phyloP scores from a whole-genome alignment of 2,888 invertebrate genomes.

The Drosophila mimica region DNA sequence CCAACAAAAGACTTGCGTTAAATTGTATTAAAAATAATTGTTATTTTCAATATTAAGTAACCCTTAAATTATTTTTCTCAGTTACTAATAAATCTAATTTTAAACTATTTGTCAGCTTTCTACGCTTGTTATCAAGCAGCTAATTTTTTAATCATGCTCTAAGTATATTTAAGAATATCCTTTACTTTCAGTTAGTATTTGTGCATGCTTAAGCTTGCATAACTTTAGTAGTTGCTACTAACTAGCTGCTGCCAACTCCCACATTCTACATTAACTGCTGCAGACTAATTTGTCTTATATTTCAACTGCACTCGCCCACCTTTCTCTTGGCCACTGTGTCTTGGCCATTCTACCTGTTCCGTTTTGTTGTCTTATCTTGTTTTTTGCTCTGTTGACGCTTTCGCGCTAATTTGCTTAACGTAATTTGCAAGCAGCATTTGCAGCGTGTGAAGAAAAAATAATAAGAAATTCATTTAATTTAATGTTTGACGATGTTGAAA shows the following conservation, averaged over 20 bases:
- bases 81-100: neutral
- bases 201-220: neutral
- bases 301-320: constrained; percentile 29
- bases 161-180: neutral
- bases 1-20: neutral
- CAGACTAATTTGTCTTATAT: constrained; percentile 67
- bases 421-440: constrained; percentile 72
- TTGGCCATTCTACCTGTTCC: neutral
- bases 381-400: constrained; percentile 65
- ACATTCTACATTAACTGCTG: constrained; percentile 32
- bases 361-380: constrained; percentile 30
- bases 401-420: constrained; percentile 74
- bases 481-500: constrained; percentile 22
- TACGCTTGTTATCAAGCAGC: neutral
- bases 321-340: neutral
- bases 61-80: neutral
- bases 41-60: neutral
- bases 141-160: neutral
- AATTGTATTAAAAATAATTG: neutral
- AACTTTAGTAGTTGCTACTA: constrained; percentile 2
- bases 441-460: constrained; percentile 58
- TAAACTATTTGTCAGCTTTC: neutral
- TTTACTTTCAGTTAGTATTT: neutral
- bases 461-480: constrained; percentile 10
- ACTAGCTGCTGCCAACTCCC: constrained; percentile 28